Evolutionary conservation across 2,797 vertebrate species (phyloP), one percentile per base, ranked within the genome.

Genomic region (Peromyscus attwateri): DNA sequence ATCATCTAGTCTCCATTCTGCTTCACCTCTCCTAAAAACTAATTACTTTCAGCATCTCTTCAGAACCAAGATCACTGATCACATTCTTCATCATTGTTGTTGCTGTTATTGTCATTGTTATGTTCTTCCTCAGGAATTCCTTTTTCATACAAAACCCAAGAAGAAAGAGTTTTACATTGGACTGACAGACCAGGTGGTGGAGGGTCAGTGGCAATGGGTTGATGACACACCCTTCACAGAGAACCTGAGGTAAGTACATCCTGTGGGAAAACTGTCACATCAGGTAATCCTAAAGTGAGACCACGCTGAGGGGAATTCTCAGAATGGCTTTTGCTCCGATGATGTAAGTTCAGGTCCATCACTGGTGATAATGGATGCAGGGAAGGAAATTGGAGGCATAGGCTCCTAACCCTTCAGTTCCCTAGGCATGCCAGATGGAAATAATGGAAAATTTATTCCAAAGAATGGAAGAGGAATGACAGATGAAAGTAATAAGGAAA

Each of bases 151-250:
- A 52, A 83, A n/a, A 1, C 98, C 98, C 95, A 79, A 4, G 83
- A 81, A 31, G 17, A 97, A 19, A 89, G 98, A 98, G 46, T 98
- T 89, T 97, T 98, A 95, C 73, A 98, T 98, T 87, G 98, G 98
- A 60, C 91, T 98, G 79, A 73, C 84, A 10, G 94, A 98, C 88
- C 83, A 96, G 1, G 3, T 37, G n/a, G 6, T 1, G 0, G 95
- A 64, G 0, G 79, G 94, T 8, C 85, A 96, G 14, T 99, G 98
- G 98, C 46, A 73, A 40, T 98, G 98, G 98, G 97, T 98, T 60
- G 98, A 99, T 87, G 57, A 49, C 52, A 98, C 98, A 49, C 97
- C 97, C 1, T 96, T 98, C 6, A 81, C 68, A 1, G 2, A 46
- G 6, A 46, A 77, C 83, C 52, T 68, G 64, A 96, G 23, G 98